Evolutionary conservation across 1,140 invertebrate species (phyloP).

Genomic region (Sycophila sp.): DNA sequence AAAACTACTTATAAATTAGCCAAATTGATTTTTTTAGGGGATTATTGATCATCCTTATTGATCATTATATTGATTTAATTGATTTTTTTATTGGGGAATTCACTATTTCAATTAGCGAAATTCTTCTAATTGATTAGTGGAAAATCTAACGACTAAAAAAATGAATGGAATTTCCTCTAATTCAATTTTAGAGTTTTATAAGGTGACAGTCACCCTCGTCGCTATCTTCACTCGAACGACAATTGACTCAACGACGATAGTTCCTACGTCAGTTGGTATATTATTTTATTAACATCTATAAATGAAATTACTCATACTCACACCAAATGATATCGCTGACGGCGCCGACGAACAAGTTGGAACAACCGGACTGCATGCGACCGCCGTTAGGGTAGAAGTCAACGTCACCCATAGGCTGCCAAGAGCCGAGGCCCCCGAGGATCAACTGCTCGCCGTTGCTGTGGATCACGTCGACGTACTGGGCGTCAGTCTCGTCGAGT

Average conservation of each 20-base stretch:
- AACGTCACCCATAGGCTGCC: constrained; percentile 89
- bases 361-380: constrained; percentile 87
- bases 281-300: too few relatives aligned
- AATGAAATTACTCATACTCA: constrained; percentile 71
- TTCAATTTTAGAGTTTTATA: too few relatives aligned
- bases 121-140: too few relatives aligned
- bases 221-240: not conserved
- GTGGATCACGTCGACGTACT: constrained; percentile 95
- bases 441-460: constrained; percentile 91
- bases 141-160: too few relatives aligned
- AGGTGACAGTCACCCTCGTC: not conserved
- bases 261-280: too few relatives aligned
- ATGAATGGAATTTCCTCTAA: too few relatives aligned
- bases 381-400: constrained; percentile 94
- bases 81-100: too few relatives aligned
- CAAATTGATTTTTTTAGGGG: too few relatives aligned
- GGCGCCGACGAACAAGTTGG: constrained; percentile 85
- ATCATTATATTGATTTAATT: too few relatives aligned
- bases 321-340: constrained; percentile 91
- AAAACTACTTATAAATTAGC: too few relatives aligned
- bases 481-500: constrained; percentile 84
- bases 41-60: too few relatives aligned
- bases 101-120: too few relatives aligned
- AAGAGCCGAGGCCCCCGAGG: constrained; percentile 83
- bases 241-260: not conserved